Percentiles rank a stretch among this genome's conserved stretches.
Evolutionary conservation across 2,888 invertebrate species (phyloP).

Genomic region (Mythimna pallens): DNA sequence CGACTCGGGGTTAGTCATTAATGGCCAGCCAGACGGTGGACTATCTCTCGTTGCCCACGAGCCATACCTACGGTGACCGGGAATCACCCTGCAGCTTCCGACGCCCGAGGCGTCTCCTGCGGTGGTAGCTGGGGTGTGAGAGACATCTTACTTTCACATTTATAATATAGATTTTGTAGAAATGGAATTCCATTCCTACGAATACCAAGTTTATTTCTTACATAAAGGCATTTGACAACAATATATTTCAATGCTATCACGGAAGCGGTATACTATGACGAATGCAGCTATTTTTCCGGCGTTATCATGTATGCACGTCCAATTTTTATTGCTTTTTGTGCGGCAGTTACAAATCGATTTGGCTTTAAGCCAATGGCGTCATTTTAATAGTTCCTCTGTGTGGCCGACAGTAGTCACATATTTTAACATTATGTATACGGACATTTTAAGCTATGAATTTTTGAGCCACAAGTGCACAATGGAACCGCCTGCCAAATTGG

Average conservation of each 20-base stretch:
- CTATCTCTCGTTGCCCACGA: too few relatives aligned
- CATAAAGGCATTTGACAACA: constrained; percentile 67
- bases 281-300: constrained; percentile 84
- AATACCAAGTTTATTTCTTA: constrained; percentile 59
- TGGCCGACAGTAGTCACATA: constrained; percentile 70
- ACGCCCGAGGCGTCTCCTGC: too few relatives aligned
- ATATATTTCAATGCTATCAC: constrained; percentile 78
- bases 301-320: constrained; percentile 87
- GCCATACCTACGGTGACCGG: too few relatives aligned
- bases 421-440: constrained; percentile 64
- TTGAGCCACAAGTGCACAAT: constrained; percentile 24
- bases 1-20: too few relatives aligned
- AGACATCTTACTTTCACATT: too few relatives aligned
- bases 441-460: constrained; percentile 60
- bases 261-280: constrained; percentile 80
- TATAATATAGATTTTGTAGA: constrained; percentile 3
- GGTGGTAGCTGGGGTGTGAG: too few relatives aligned
- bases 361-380: constrained; percentile 87
- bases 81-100: too few relatives aligned
- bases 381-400: constrained; percentile 86
- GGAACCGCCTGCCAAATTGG: constrained; percentile 29
- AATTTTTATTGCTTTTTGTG: constrained; percentile 89
- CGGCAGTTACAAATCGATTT: constrained; percentile 90
- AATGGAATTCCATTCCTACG: constrained; percentile 35
- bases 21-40: too few relatives aligned